Evolutionary conservation across 2,888 invertebrate genomes (phyloP).

Genomic region (Neria commutata): DNA sequence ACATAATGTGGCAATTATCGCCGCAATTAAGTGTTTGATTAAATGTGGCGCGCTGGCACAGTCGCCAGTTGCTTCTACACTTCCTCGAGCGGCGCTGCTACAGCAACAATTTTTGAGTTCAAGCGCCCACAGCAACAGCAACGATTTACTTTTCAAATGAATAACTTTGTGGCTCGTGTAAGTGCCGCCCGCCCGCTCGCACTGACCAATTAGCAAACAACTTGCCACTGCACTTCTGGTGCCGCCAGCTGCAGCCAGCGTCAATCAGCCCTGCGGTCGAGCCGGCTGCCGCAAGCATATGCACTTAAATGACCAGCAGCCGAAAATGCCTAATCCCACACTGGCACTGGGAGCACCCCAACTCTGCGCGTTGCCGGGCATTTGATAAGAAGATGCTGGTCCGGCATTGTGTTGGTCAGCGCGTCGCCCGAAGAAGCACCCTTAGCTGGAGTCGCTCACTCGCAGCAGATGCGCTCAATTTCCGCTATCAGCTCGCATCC

Average conservation of each 20-base stretch:
- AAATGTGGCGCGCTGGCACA: slow-evolving; percentile 27
- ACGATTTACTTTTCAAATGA: too few species aligned
- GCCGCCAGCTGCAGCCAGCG: slow-evolving; percentile 2
- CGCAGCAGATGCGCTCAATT: slow-evolving; percentile 30
- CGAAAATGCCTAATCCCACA: too few species aligned
- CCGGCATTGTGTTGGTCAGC: background rate
- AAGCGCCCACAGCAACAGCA: too few species aligned
- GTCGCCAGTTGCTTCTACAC: background rate
- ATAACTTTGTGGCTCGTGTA: background rate
- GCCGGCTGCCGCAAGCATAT: background rate
- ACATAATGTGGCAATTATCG: slow-evolving; percentile 41
- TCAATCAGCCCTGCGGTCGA: background rate
- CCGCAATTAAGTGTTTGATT: slow-evolving; percentile 39
- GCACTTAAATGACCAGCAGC: background rate
- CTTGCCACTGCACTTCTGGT: too few species aligned
- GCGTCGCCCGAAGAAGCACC: background rate
- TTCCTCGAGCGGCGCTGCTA: background rate
- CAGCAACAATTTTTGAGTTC: slow-evolving; percentile 1
- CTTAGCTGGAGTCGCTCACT: too few species aligned
- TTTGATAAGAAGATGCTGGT: background rate
- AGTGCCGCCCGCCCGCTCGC: background rate
- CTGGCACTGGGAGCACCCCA: too few species aligned
- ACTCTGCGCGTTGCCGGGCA: background rate
- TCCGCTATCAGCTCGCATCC: background rate
- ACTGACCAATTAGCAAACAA: slow-evolving; percentile 8